Percentiles rank a stretch among this genome's conserved stretches.
Evolutionary conservation across 2,888 invertebrate genomes (phyloP).

Genomic region (Nomada goodeniana): DNA sequence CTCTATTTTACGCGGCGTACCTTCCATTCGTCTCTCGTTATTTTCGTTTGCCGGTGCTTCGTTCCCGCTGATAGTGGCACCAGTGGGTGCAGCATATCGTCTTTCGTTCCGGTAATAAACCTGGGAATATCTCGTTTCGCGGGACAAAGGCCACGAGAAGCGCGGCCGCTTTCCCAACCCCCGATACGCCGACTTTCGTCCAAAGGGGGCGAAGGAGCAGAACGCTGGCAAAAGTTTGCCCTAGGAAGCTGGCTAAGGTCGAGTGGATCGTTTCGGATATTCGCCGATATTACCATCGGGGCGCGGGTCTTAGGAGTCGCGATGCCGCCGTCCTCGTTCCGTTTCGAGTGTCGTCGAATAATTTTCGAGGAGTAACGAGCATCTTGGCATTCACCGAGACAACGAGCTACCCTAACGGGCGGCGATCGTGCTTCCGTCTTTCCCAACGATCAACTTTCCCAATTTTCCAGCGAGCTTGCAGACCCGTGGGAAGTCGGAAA

Average conservation of each 20-base stretch:
- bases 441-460: no score
- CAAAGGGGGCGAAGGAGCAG: slow-evolving; percentile 10
- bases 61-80: neutral
- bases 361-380: slow-evolving; percentile 21
- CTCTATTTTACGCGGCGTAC: slow-evolving; percentile 1
- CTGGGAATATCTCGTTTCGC: slow-evolving; percentile 31
- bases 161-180: slow-evolving; percentile 33
- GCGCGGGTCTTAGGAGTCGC: neutral
- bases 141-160: slow-evolving; percentile 13
- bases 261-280: slow-evolving; percentile 35
- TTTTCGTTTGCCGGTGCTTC: slow-evolving; percentile 14
- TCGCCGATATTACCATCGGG: slow-evolving; percentile 52
- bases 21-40: slow-evolving; percentile 31
- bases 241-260: slow-evolving; percentile 3
- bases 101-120: slow-evolving; percentile 45
- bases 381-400: neutral
- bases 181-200: slow-evolving; percentile 20
- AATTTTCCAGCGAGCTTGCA: no score
- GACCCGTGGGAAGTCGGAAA: no score
- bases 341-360: slow-evolving; percentile 23
- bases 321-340: slow-evolving; percentile 24
- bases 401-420: neutral
- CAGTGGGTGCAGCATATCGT: slow-evolving; percentile 4
- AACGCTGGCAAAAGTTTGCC: neutral
- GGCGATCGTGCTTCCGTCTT: no score